Conservation (phyloP, 92 coral and sea anemone genomes). For the Ricordea florida region DNA sequence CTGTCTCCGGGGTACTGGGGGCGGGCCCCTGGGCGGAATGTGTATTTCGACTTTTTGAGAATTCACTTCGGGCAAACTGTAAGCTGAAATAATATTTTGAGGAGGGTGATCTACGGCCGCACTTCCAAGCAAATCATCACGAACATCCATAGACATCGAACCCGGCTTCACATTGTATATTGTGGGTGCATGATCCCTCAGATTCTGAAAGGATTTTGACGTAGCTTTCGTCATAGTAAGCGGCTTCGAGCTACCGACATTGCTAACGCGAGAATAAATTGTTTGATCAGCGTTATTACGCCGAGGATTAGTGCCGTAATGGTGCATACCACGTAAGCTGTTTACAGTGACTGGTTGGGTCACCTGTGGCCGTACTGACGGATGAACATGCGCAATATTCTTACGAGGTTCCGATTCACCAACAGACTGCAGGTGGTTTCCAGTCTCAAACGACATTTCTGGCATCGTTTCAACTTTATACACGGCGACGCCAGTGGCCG, state of each 20-base stretch:
- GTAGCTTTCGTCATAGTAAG: conserved; percentile 31
- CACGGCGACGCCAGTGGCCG: conserved; percentile 54
- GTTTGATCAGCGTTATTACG: conserved; percentile 8
- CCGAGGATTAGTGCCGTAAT: conserved; percentile 23
- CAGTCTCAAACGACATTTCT: conserved; percentile 56
- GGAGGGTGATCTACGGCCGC: conserved; percentile 27
- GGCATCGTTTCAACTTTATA: conserved; percentile 56
- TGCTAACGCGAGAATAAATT: conserved; percentile 13
- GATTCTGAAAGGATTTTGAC: conserved; percentile 29
- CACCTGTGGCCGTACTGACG: conserved; percentile 46
- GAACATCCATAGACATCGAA: not conserved
- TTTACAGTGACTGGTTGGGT: conserved; percentile 82
- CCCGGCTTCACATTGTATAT: conserved; percentile 49
- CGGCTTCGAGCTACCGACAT: conserved; percentile 8
- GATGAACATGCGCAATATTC: conserved; percentile 38
- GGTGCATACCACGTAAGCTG: conserved; percentile 72
- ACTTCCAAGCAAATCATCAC: conserved; percentile 9
- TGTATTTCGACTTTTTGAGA: conserved; percentile 49
- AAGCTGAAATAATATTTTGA: conserved; percentile 54
- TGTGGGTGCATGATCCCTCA: conserved; percentile 30
- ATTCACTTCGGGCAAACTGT: conserved; percentile 68
- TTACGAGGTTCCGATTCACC: conserved; percentile 29
- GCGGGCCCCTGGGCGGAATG: conserved; percentile 52
- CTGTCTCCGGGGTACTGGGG: conserved; percentile 46
- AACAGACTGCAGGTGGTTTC: conserved; percentile 23